Conservation (phyloP, 2,113 vertebrate genomes). For the Xiphophorus hellerii region DNA sequence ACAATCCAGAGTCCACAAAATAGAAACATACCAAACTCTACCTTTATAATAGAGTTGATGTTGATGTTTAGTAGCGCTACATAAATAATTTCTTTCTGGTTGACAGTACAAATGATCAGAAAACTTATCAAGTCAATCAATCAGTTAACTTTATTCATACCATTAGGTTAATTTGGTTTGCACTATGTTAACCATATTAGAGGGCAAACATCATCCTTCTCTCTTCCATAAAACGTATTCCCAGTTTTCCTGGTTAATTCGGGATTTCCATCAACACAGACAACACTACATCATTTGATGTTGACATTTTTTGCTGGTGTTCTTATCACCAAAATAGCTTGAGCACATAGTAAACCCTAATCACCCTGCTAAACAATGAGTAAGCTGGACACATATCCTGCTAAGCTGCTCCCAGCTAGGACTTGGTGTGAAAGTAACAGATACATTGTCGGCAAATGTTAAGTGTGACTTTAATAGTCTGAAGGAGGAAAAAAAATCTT, state of each 20-base stretch:
- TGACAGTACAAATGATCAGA: too few species aligned
- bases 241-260: not conserved
- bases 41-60: too few species aligned
- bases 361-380: conserved; percentile 10
- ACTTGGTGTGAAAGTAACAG: conserved; percentile 52
- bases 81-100: too few species aligned
- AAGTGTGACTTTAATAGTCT: conserved; percentile 43
- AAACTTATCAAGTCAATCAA: too few species aligned
- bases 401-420: conserved; percentile 19
- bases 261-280: not conserved
- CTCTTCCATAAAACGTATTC: not conserved
- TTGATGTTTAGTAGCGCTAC: too few species aligned
- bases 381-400: conserved; percentile 9
- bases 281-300: not conserved
- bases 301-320: not conserved
- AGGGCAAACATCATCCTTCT: not conserved
- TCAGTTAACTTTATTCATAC: too few species aligned
- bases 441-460: conserved; percentile 44
- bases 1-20: too few species aligned
- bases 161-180: not conserved
- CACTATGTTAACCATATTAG: not conserved
- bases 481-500: conserved; percentile 7
- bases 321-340: not conserved
- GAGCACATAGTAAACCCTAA: not conserved
- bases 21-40: too few species aligned